Evolutionary conservation across 2,797 vertebrate species (phyloP), one percentile per base, ranked within the genome.

Genomic region (Crocidura indochinensis): DNA sequence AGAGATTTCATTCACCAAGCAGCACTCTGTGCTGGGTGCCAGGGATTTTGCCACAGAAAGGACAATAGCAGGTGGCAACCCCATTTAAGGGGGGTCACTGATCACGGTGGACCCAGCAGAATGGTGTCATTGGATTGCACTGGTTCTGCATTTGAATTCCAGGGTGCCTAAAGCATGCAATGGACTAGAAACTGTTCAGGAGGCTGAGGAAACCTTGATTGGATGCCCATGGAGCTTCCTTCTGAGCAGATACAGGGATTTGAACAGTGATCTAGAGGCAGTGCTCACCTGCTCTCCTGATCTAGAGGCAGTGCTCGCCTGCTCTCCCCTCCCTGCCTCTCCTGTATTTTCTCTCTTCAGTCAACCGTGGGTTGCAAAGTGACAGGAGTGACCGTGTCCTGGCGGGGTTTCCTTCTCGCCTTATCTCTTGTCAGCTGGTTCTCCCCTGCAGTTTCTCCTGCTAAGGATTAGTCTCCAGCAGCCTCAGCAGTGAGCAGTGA

Each of bases 61-160:
- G 94, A 95, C 95, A 90, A 94, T 89, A 90, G 88, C 86, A 83
- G 91, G 88, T 93, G 93, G 75, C 88, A 92, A 75, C 93, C 93
- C 92, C 47, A 1, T 87, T 90, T 93, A 88, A 91, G 87, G 87
- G 56, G 92, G 94, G 91, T 94, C 88, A 72, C 65, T 87, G 94
- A 91, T 93, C 83, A 11, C 38, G 15, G 74, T 91, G 91, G 91
- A 76, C 73, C 69, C 0, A 1, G 74, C 65, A 82, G 90, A 94
- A 60, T 93, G 96, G 80, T 93, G 92, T 93, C 94, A 94, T 83
- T 85, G 51, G 77, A 46, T 82, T 79, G 92, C 79, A 53, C 86
- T 91, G 74, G 88, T 76, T 85, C 76, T 94, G 76, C 85, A 53
- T 94, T 92, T 93, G 84, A 27, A 94, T 94, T 95, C 79, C 86